These are phyloP conservation scores for Gastrophysa polygoni DNA, from an alignment of 2,888 invertebrate genomes.

Conservation along the genomic window DNA sequence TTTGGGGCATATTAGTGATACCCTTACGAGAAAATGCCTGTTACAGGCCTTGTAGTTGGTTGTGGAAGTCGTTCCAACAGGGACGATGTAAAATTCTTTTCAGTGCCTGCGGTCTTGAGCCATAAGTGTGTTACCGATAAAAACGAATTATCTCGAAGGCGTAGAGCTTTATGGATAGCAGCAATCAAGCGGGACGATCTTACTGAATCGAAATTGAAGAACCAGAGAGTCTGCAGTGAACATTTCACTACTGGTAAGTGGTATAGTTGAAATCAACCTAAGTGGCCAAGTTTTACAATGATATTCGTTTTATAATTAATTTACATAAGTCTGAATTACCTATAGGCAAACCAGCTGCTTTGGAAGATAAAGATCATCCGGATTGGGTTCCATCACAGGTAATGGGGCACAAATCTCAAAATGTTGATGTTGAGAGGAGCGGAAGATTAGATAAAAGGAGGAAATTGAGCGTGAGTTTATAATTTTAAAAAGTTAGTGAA, in stretches of 20 bases:
- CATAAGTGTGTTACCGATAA: not conserved
- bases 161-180: conserved; percentile 13
- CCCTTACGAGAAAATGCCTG: too few relatives aligned
- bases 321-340: conserved; percentile 5
- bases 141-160: not conserved
- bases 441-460: conserved; percentile 5
- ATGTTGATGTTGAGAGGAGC: conserved; percentile 1
- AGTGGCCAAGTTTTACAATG: too few relatives aligned
- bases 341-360: conserved; percentile 16
- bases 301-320: not conserved
- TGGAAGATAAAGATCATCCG: conserved; percentile 16
- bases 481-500: not conserved
- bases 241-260: conserved; percentile 12
- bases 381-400: conserved; percentile 22
- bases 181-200: conserved; percentile 17
- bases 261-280: not conserved
- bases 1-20: too few relatives aligned
- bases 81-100: too few relatives aligned
- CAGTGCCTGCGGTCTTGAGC: too few relatives aligned
- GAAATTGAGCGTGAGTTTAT: not conserved
- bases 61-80: too few relatives aligned
- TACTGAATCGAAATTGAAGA: conserved; percentile 13
- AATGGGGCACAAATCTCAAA: conserved; percentile 6
- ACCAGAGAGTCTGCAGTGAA: conserved; percentile 17
- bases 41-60: too few relatives aligned